Conservation (phyloP, 2,797 vertebrate genomes). For the Limnodromus scolopaceus region DNA sequence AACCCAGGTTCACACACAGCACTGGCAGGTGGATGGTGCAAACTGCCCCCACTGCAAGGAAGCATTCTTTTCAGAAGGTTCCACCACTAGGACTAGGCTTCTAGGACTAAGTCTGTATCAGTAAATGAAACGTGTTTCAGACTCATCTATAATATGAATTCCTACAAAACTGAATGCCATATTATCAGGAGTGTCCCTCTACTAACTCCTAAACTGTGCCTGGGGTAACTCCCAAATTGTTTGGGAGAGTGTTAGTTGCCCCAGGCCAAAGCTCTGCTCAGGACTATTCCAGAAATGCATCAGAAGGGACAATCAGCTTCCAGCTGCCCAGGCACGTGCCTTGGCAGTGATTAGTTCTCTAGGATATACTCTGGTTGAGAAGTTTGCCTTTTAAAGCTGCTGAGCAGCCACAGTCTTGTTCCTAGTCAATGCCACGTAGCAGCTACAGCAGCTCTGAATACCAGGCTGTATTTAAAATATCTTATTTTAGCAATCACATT, state of each 20-base stretch:
- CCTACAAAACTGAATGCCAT: neutral
- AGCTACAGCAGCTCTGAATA: neutral
- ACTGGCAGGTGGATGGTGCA: neutral
- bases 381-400: neutral
- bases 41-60: neutral
- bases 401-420: neutral
- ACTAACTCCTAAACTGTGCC: neutral
- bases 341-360: neutral
- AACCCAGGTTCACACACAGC: neutral
- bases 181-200: neutral
- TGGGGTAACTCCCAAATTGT: neutral
- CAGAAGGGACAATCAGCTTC: neutral
- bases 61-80: neutral
- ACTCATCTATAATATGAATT: neutral
- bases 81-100: neutral
- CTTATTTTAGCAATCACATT: neutral
- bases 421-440: neutral
- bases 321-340: neutral
- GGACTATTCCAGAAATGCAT: neutral
- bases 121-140: neutral
- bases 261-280: neutral
- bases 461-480: neutral
- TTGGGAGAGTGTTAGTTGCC: neutral
- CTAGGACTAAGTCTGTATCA: neutral
- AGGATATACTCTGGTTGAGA: neutral